These are phyloP conservation scores for Amphiprion percula DNA, from an alignment of 2,113 vertebrate species.

Conservation along the genomic window DNA sequence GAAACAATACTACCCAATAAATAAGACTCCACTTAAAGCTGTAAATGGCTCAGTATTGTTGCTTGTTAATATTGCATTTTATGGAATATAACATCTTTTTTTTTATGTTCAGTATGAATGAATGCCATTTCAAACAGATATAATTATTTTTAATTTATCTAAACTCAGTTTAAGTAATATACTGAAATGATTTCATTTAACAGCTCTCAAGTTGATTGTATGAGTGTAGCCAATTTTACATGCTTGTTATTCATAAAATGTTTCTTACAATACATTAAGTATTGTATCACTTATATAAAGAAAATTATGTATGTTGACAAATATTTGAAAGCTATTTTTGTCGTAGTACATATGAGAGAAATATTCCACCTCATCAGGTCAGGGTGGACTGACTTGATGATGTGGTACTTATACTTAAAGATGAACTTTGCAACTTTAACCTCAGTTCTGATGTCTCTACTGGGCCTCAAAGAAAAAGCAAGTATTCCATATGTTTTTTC, in stretches of 20 bases:
- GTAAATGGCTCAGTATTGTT: constrained; percentile 25
- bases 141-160: constrained; percentile 22
- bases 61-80: constrained; percentile 16
- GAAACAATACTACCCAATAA: constrained; percentile 62
- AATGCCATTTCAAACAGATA: constrained; percentile 6
- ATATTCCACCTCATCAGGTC: too few relatives aligned
- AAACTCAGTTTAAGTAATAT: neutral
- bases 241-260: constrained; percentile 36
- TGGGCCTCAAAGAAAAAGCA: too few relatives aligned
- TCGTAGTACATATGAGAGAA: too few relatives aligned
- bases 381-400: too few relatives aligned
- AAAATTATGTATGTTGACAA: too few relatives aligned
- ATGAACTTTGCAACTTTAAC: too few relatives aligned
- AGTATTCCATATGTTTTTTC: too few relatives aligned
- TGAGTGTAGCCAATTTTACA: constrained; percentile 22
- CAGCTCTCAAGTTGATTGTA: constrained; percentile 16
- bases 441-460: too few relatives aligned
- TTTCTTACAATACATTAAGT: constrained; percentile 30
- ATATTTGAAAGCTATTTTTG: too few relatives aligned
- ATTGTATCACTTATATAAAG: neutral
- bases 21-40: constrained; percentile 39
- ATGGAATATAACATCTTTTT: constrained; percentile 11
- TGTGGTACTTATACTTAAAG: too few relatives aligned
- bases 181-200: constrained; percentile 21
- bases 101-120: neutral